Base-by-base conservation (phyloP, 2,797 vertebrate genomes). In the Pogoniulus pusillus region DNA sequence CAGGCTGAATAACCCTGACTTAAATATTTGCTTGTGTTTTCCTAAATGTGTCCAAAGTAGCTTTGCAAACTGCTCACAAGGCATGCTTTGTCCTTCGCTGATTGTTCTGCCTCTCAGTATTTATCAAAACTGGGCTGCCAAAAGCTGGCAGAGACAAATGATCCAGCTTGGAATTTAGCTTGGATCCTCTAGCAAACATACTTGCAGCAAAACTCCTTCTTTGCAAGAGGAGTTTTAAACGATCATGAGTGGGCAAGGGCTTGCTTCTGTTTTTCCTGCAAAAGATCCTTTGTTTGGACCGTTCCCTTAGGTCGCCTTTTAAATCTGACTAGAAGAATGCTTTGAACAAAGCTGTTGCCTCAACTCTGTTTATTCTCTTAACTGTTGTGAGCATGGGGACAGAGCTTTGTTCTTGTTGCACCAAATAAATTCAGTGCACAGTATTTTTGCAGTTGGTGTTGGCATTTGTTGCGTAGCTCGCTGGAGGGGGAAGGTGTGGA, bases 21-120 rank as follows among this genome's bases (percentile, higher is more conserved):
- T 85, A 84, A 82, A 91, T 94, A 84, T 92, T 94, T 93, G 91
- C 72, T 90, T 75, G 60, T 74, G 57, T 84, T 91, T 85, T 76
- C 54, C 71, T 72, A 43, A 94, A 85, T 45, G 62, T 89, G 58
- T 89, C 71, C 22, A 73, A 74, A 95, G 69, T 12, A 75, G 65
- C 73, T 91, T 84, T 95, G 62, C 83, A 90, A 65, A 82, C 62
- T 43, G 30, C 27, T 90, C 55, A 53, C 62, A 80, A 80, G 75
- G 83, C 39, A 75, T 62, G 62, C 70, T 89, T 93, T 93, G 86
- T 91, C 64, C 37, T 85, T 76, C 59, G 58, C 72, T 78, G 82
- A 74, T 94, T 92, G 81, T 94, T 95, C 73, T 90, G 81, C 59
- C 65, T 88, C 68, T 0, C 22, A 82, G 41, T 74, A 80, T 88